phyloP scores from a whole-genome alignment of 2,113 vertebrate genomes.

The Lasiurus cinereus region DNA sequence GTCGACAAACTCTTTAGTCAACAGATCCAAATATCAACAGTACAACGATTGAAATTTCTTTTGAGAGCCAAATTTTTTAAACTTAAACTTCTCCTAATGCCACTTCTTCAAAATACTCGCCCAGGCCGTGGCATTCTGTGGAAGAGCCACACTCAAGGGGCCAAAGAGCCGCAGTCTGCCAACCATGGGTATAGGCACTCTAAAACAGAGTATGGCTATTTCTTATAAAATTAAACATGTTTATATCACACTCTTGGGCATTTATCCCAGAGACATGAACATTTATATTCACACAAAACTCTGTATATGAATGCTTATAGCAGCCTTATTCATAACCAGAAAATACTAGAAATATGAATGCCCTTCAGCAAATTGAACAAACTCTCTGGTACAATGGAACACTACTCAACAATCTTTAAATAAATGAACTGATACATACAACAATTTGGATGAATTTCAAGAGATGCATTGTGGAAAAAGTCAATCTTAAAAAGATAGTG shows the following conservation, averaged over 20 bases:
- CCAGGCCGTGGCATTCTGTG: too few relatives aligned
- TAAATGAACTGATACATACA: background rate
- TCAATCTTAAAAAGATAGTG: conserved; percentile 32
- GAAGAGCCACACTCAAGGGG: too few relatives aligned
- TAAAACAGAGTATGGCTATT: background rate
- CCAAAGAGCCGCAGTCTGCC: too few relatives aligned
- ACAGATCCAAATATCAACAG: too few relatives aligned
- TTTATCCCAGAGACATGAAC: conserved; percentile 22
- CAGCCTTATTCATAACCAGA: conserved; percentile 19
- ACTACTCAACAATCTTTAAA: background rate
- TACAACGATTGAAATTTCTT: too few relatives aligned
- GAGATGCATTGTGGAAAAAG: background rate
- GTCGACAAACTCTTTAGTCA: too few relatives aligned
- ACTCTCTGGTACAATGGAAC: background rate
- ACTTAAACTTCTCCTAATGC: too few relatives aligned
- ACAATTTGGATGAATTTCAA: conserved; percentile 4
- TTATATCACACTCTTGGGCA: conserved; percentile 39
- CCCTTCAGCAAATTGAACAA: conserved; percentile 24
- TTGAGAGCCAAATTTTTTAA: too few relatives aligned
- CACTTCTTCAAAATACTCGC: too few relatives aligned
- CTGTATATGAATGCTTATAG: background rate
- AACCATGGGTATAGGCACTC: background rate
- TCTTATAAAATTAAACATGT: conserved; percentile 19
- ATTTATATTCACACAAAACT: conserved; percentile 18
- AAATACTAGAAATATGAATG: conserved; percentile 23